Evolutionary conservation across 2,888 invertebrate species (phyloP).

Genomic region (Cotesia congregata): DNA sequence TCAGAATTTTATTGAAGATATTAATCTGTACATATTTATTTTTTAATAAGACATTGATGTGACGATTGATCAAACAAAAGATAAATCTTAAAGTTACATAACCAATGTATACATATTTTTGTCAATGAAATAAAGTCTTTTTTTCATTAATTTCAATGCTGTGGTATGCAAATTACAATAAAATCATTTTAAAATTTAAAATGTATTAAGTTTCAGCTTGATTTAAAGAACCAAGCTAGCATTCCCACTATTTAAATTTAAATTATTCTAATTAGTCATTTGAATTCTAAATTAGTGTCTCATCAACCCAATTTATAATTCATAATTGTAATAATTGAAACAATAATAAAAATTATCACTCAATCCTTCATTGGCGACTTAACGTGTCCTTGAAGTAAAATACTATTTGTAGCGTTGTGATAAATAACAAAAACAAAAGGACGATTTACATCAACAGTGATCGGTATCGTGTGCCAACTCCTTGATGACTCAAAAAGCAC

Average conservation of each 20-base stretch:
- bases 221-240: too few species aligned
- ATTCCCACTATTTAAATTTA: neutral
- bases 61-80: neutral
- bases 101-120: neutral
- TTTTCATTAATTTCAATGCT: neutral
- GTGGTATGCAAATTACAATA: neutral
- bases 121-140: slow-evolving; percentile 8
- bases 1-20: neutral
- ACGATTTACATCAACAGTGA: slow-evolving; percentile 16
- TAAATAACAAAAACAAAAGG: slow-evolving; percentile 27
- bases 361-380: neutral
- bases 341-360: neutral
- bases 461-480: neutral
- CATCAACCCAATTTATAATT: neutral
- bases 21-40: neutral
- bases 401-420: slow-evolving; percentile 20
- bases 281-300: neutral
- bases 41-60: neutral
- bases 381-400: slow-evolving; percentile 31
- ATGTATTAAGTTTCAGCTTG: neutral
- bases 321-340: neutral
- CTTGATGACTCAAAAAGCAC: neutral
- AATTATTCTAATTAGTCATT: neutral
- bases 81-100: neutral
- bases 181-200: neutral